phyloP scores from a whole-genome alignment of 1,140 invertebrate genomes.

The Stenopsyche tienmushanensis region DNA sequence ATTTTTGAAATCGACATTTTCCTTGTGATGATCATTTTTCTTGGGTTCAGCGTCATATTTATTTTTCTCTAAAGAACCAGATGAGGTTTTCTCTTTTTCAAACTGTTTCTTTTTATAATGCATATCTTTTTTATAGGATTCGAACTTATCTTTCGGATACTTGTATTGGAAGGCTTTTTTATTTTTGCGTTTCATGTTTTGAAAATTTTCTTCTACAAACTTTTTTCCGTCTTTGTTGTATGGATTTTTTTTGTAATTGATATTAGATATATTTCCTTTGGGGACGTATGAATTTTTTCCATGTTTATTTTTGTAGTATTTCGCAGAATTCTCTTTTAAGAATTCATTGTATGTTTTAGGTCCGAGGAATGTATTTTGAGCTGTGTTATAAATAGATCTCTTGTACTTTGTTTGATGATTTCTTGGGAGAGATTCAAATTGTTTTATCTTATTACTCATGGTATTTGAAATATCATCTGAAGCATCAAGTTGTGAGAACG shows the following conservation, averaged over 20 bases:
- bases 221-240: not conserved
- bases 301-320: constrained; percentile 3
- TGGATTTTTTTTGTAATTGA: constrained; percentile 2
- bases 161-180: not conserved
- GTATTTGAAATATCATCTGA: too few species aligned
- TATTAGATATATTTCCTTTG: not conserved
- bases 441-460: too few species aligned
- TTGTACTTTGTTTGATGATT: not conserved
- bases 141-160: too few species aligned
- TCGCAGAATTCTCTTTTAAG: not conserved
- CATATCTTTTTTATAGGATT: too few species aligned
- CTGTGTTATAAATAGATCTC: not conserved
- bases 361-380: constrained; percentile 11
- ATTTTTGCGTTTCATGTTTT: not conserved
- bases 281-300: not conserved
- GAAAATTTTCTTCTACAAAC: not conserved
- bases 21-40: not conserved
- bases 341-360: constrained; percentile 16
- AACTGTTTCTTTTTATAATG: too few species aligned
- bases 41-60: too few species aligned
- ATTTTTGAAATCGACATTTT: not conserved
- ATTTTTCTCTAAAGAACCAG: too few species aligned
- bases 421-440: too few species aligned
- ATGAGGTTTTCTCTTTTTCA: too few species aligned
- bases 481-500: too few species aligned